Base-by-base conservation (phyloP, 2,888 invertebrate species). In the Heliconius cydno region DNA sequence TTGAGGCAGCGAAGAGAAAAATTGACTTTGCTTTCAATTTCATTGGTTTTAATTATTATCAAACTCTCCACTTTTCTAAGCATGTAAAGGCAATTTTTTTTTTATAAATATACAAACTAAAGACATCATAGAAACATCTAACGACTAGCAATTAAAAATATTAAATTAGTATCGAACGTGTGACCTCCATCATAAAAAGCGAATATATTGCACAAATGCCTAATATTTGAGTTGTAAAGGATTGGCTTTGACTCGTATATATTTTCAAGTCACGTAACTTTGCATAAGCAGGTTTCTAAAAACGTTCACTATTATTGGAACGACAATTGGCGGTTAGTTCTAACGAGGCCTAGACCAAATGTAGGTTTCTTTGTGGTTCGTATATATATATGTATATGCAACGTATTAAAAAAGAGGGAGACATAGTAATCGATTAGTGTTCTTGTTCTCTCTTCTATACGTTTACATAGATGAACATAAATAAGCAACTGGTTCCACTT, bases 281-380 rank as follows among this genome's bases (percentile, higher is more conserved):
- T 80, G 73, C 79, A 80, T 77, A 80, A 77, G 79, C 68, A 66
- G 60, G 63, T 77, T 77, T 77, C 77, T 80, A 79, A 79, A 77
- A 77, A 41, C 60, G 72, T 71, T 72, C 79, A 73, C 66, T 60
- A 72, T 34, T 70, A 41, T 68, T 60, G 68, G 46, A 73, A 77
- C 74, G 15, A 46, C 77, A 80, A 68, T 80, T 68, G 68, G 68
- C 41, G 68, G 68, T 68, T n/a, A 25, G 41, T n/a, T 13, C 4
- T 41, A 41, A 68, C 13, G 67, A 41, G n/a, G 38, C 41, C 38
- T 41, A 68, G 13, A 38, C n/a, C 22, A 68, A n/a, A 68, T 68
- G 13, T 68, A 41, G n/a, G n/a, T 41, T n/a, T 3, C 12, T 67
- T 34, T 67, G 28, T 67, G 60, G n/a, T 67, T 30, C 13, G 15